phyloP scores from a whole-genome alignment of 2,113 vertebrate genomes.

The Ammodytes marinus region DNA sequence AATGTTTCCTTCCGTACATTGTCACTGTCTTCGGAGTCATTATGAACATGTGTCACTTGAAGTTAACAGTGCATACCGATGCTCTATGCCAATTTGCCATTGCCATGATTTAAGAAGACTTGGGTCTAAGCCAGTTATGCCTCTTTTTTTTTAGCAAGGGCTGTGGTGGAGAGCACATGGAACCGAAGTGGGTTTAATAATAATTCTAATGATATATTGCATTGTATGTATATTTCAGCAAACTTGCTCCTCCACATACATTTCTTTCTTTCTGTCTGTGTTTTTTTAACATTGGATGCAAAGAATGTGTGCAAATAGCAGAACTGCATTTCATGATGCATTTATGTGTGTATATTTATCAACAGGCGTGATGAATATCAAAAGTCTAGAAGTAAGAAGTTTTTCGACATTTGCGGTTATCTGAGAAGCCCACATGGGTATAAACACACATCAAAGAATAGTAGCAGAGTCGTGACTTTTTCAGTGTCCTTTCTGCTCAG shows the following conservation, averaged over 20 bases:
- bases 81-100: neutral
- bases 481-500: conserved; percentile 9
- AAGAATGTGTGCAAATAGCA: neutral
- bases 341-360: neutral
- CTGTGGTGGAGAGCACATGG: neutral
- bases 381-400: neutral
- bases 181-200: neutral
- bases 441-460: conserved; percentile 7
- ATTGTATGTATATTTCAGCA: neutral
- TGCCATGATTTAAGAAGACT: neutral
- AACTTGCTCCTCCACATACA: neutral
- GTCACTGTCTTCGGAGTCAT: conserved; percentile 25
- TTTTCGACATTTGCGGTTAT: neutral
- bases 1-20: conserved; percentile 34
- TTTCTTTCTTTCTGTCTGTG: neutral
- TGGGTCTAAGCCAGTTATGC: neutral
- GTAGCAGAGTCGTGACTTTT: conserved; percentile 23
- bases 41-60: conserved; percentile 34
- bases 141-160: neutral
- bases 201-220: conserved; percentile 11
- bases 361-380: neutral
- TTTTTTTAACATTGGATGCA: neutral
- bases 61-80: neutral
- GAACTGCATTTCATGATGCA: neutral
- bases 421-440: conserved; percentile 2